These are phyloP conservation scores for Ammodytes marinus DNA, from an alignment of 2,113 vertebrate species.

Conservation along the genomic window DNA sequence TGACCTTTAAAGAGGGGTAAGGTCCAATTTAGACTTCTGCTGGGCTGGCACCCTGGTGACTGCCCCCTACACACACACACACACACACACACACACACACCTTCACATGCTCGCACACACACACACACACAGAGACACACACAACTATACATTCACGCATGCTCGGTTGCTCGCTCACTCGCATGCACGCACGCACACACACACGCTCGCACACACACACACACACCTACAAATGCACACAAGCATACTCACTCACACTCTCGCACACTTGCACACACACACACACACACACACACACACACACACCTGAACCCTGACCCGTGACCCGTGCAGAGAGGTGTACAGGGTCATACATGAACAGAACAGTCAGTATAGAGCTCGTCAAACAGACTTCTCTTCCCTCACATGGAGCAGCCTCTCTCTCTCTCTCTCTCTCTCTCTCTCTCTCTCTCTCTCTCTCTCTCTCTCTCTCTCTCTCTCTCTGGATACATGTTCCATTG, in stretches of 20 bases:
- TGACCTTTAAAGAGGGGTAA: constrained; percentile 65
- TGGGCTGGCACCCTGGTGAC: constrained; percentile 65
- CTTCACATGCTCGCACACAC: too few species aligned
- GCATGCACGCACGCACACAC: constrained; percentile 1
- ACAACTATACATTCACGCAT: too few species aligned
- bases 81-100: constrained; percentile 12
- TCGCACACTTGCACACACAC: constrained; percentile 1
- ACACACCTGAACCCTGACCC: constrained; percentile 49
- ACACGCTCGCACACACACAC: constrained; percentile 34
- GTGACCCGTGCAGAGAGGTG: constrained; percentile 20
- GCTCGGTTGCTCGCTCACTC: too few species aligned
- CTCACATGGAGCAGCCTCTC: constrained; percentile 6
- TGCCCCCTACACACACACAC: constrained; percentile 32
- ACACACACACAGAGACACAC: constrained; percentile 9
- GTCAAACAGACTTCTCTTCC: not conserved
- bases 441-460: too few species aligned
- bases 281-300: constrained; percentile 28
- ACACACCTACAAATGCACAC: not conserved
- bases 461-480: too few species aligned
- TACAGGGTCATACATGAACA: constrained; percentile 37
- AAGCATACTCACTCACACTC: not conserved
- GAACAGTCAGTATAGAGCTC: constrained; percentile 36
- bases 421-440: too few species aligned
- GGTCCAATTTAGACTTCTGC: constrained; percentile 60
- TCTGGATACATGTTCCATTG: too few species aligned